A percentile compares a stretch with the other conserved stretches of the same genome.
Evolutionary conservation across 1,140 invertebrate genomes (phyloP).

Genomic region (Sitophilus oryzae): DNA sequence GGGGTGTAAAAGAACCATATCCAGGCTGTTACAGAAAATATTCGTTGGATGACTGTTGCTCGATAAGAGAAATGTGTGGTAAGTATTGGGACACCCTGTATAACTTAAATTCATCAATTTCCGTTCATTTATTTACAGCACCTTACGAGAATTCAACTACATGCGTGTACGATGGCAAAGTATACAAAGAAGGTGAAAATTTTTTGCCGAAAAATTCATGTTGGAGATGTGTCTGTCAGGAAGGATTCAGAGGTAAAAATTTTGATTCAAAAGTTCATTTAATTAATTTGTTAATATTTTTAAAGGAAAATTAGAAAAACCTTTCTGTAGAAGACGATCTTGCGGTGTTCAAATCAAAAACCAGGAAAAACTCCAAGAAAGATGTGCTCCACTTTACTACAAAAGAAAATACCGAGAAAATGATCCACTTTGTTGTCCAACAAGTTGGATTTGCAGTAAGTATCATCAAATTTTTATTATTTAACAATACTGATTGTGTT

Average conservation of each 20-base stretch:
- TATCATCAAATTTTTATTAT: not conserved
- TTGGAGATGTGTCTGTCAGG: conserved; percentile 25
- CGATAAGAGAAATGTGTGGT: conserved; percentile 27
- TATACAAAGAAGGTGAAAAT: conserved; percentile 25
- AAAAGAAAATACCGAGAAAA: conserved; percentile 21
- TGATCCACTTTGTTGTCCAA: conserved; percentile 22
- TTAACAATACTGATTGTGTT: not conserved
- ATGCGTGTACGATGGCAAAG: conserved; percentile 24
- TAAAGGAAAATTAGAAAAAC: conserved; percentile 22
- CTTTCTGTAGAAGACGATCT: conserved; percentile 20
- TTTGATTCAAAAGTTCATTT: not conserved
- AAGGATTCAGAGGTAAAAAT: conserved; percentile 19
- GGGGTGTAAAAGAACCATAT: conserved; percentile 12
- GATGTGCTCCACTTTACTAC: conserved; percentile 22
- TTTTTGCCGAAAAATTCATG: conserved; percentile 21
- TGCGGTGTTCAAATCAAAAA: conserved; percentile 21
- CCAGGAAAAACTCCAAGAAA: conserved; percentile 22
- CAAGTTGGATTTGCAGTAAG: conserved; percentile 25
- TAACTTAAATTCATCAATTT: no score
- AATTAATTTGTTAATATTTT: not conserved
- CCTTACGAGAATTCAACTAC: conserved; percentile 23
- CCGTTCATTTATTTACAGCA: conserved; percentile 13
- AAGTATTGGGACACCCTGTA: no score
- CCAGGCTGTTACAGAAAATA: conserved; percentile 28
- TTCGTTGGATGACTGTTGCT: conserved; percentile 25